Base-by-base conservation (phyloP, 2,113 vertebrate genomes). In the Rhegmatorhina hoffmannsi region DNA sequence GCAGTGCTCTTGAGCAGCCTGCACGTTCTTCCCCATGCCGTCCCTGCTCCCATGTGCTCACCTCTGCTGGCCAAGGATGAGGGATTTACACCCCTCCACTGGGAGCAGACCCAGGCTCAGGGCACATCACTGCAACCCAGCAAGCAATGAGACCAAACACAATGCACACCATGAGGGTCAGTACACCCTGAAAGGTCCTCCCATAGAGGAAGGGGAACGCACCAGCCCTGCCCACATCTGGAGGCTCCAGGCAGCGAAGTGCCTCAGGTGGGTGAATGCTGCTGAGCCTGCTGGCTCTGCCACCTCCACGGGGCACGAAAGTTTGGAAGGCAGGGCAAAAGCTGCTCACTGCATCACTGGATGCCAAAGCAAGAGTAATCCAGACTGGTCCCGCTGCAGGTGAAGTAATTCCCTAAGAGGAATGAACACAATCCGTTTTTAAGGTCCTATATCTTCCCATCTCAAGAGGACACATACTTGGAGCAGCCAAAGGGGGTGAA, bases 401-500 rank as follows among this genome's bases (percentile, higher is more conserved):
- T 16, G 26, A 83, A 83, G 33, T 10, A 78, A 89, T 26, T 38
- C 34, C 68, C 34, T 23, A 64, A 63, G 62, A 90, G 38, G 9
- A 84, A 38, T 1, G 13, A 60, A 50, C 29, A 20, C 25, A 3
- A 10, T 7, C 6, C 2, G 50, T 9, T 66, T 79, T 59, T 28
- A 70, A 72, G 87, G 50, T n/a, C 4, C 34, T 14, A 29, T 23
- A 8, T 60, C 78, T n/a, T 68, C 50, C 79, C 18, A 1, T 9
- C 85, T 66, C 1, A 0, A 47, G 62, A 25, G 1, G 3, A 21
- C 3, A 25, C 0, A 0, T 46, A 29, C 3, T 0, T 4, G 4
- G 56, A 68, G 17, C 20, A 4, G 0, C 11, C 4, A 3, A 36
- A 46, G 67, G 7, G 13, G 6, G 13, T 26, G 55, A 26, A 69